Evolutionary conservation across 2,113 vertebrate genomes (phyloP).

Genomic region (Calyptomena viridis): DNA sequence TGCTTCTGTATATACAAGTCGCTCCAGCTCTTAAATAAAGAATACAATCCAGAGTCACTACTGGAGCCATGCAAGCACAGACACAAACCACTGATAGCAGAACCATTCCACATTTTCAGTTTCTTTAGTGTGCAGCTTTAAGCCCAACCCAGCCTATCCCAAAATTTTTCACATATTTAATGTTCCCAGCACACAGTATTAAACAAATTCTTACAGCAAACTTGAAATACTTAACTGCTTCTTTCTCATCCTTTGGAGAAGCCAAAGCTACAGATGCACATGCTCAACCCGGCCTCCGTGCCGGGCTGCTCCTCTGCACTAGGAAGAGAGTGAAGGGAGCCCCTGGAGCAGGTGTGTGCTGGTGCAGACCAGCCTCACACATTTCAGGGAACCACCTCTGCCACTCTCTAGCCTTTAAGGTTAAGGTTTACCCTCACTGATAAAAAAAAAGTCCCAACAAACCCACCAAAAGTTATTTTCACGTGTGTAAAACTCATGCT

Average conservation of each 20-base stretch:
- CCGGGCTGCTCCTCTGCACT: background rate
- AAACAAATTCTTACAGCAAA: background rate
- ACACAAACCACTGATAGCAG: background rate
- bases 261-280: accelerated
- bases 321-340: accelerated
- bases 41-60: background rate
- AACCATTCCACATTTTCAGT: background rate
- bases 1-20: background rate
- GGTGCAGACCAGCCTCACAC: background rate
- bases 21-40: background rate
- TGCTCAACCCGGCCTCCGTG: accelerated
- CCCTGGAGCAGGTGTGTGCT: background rate
- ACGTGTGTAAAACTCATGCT: accelerated
- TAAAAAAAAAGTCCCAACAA: accelerated
- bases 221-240: accelerated
- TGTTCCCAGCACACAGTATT: accelerated
- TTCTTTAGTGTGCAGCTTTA: background rate
- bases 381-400: background rate
- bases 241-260: background rate
- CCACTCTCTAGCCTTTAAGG: background rate
- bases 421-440: background rate
- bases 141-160: background rate
- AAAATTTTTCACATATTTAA: background rate
- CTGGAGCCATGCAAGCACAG: background rate
- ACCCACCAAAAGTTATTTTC: background rate